phyloP scores from a whole-genome alignment of 2,888 invertebrate genomes.

The Megastigmus dorsalis region DNA sequence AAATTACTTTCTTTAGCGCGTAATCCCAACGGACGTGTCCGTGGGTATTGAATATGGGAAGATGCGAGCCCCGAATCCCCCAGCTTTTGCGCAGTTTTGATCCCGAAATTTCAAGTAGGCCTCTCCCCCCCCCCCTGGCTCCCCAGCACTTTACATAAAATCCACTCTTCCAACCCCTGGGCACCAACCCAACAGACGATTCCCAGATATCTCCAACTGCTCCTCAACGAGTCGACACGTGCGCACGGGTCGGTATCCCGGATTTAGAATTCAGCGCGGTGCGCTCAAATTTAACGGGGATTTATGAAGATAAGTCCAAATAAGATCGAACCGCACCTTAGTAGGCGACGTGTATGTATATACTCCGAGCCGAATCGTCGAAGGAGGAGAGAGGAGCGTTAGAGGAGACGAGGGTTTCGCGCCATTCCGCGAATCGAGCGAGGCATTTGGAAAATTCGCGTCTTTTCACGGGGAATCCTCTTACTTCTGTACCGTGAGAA shows the following conservation, averaged over 20 bases:
- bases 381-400: no score
- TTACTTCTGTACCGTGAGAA: slow-evolving; percentile 1
- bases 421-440: not conserved
- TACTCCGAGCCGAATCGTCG: not conserved
- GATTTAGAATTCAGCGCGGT: not conserved
- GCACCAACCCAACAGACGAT: no score
- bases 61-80: slow-evolving; percentile 8
- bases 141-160: slow-evolving; percentile 30
- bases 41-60: slow-evolving; percentile 43
- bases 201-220: not conserved
- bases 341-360: not conserved
- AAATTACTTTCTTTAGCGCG: slow-evolving; percentile 41
- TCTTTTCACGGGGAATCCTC: slow-evolving; percentile 21
- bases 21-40: slow-evolving; percentile 37
- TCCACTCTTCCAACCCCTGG: not conserved
- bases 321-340: slow-evolving; percentile 45
- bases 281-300: slow-evolving; percentile 62
- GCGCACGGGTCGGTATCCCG: not conserved
- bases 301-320: slow-evolving; percentile 63
- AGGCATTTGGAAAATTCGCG: slow-evolving; percentile 1
- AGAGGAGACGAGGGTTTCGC: not conserved
- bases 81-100: slow-evolving; percentile 20
- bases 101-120: slow-evolving; percentile 41
- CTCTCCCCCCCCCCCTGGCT: no score
- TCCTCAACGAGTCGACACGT: slow-evolving; percentile 4